Evolutionary conservation across 2,888 invertebrate genomes (phyloP).

Genomic region (Malachius bipustulatus): DNA sequence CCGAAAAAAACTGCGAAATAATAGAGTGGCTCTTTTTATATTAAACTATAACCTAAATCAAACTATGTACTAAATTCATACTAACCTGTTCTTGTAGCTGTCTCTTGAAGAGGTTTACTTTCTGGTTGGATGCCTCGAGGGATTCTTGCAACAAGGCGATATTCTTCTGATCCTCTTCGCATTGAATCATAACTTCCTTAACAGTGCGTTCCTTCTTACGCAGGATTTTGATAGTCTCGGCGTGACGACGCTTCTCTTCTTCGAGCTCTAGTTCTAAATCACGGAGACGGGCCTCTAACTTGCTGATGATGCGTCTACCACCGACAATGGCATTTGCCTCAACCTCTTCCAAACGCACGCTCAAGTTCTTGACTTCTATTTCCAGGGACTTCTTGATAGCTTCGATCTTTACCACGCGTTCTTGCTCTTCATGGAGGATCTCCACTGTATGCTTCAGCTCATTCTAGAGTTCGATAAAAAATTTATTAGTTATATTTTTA

Average conservation of each 20-base stretch:
- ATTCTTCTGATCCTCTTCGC: slow-evolving; percentile 96
- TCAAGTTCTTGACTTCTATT: slow-evolving; percentile 92
- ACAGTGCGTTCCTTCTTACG: slow-evolving; percentile 96
- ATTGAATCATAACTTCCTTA: slow-evolving; percentile 90
- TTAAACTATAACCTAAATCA: too few relatives aligned
- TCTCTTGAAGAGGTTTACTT: slow-evolving; percentile 88
- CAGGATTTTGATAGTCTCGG: slow-evolving; percentile 93
- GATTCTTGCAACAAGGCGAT: slow-evolving; percentile 83
- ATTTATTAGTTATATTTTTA: too few relatives aligned
- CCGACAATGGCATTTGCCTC: slow-evolving; percentile 95
- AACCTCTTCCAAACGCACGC: slow-evolving; percentile 87
- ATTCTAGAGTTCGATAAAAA: slow-evolving; percentile 39
- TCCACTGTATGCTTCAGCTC: slow-evolving; percentile 93
- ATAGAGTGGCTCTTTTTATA: too few relatives aligned
- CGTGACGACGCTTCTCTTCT: slow-evolving; percentile 93
- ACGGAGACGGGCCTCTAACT: slow-evolving; percentile 88
- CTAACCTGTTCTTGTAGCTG: slow-evolving; percentile 83
- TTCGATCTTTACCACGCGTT: slow-evolving; percentile 93
- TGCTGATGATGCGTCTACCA: slow-evolving; percentile 94
- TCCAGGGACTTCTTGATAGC: slow-evolving; percentile 95
- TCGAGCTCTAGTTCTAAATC: slow-evolving; percentile 91
- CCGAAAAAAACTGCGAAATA: too few relatives aligned
- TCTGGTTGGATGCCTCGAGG: slow-evolving; percentile 76
- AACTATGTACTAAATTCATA: too few relatives aligned
- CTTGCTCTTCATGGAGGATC: slow-evolving; percentile 89